phyloP scores from a whole-genome alignment of 2,113 vertebrate species.

The Pseudopodoces humilis region DNA sequence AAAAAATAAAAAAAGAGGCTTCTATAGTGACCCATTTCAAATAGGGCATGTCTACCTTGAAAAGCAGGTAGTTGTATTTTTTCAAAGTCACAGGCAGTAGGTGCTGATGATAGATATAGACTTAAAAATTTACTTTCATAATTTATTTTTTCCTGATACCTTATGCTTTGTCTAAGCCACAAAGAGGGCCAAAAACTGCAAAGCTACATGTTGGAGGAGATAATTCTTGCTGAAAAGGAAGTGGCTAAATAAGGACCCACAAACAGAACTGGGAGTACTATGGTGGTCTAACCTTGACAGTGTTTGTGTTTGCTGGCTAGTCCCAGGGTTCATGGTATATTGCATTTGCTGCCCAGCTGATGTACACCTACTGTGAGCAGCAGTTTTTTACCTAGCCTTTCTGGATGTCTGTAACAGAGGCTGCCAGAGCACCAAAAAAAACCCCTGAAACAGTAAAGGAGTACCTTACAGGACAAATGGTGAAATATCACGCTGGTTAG shows the following conservation, averaged over 20 bases:
- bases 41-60: not conserved
- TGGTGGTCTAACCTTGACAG: not conserved
- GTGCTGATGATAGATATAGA: not conserved
- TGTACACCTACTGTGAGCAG: not conserved
- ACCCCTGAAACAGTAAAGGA: not conserved
- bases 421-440: not conserved
- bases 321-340: not conserved
- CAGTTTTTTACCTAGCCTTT: not conserved
- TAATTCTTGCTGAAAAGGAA: not conserved
- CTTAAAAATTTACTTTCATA: not conserved
- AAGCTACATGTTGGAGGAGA: not conserved
- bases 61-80: not conserved
- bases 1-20: not conserved
- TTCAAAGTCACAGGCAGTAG: not conserved
- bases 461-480: not conserved
- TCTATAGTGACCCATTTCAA: not conserved
- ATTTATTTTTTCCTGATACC: not conserved
- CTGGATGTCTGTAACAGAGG: not conserved
- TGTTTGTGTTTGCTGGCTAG: not conserved
- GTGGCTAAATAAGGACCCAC: not conserved
- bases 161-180: not conserved
- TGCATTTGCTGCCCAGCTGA: not conserved
- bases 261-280: not conserved
- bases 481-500: not conserved
- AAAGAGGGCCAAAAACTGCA: not conserved